phyloP scores from a whole-genome alignment of 2,113 vertebrate species.

The Illadopsis cleaveri region DNA sequence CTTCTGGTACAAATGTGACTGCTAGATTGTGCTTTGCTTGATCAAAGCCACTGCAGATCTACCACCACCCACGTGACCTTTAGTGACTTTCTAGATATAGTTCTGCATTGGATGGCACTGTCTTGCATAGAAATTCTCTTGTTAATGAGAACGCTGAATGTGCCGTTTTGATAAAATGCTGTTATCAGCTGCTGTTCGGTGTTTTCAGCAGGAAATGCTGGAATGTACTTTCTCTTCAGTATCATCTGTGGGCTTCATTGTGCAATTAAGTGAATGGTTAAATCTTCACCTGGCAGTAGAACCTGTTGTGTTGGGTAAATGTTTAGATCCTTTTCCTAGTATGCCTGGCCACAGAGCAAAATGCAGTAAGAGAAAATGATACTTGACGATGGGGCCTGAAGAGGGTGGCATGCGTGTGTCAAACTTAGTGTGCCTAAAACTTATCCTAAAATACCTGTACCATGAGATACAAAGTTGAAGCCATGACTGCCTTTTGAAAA shows the following conservation, averaged over 20 bases:
- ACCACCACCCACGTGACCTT: background rate
- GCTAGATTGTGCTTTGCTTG: background rate
- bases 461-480: background rate
- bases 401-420: background rate
- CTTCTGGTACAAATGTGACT: background rate
- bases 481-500: conserved; percentile 2
- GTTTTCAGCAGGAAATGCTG: conserved; percentile 25
- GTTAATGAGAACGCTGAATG: conserved; percentile 10
- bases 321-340: background rate
- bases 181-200: conserved; percentile 7
- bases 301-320: background rate
- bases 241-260: background rate
- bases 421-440: background rate
- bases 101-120: conserved; percentile 17
- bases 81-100: background rate
- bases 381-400: background rate
- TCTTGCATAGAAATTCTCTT: conserved; percentile 7
- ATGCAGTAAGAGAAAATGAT: background rate
- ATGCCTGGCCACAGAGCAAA: background rate
- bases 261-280: background rate
- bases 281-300: background rate
- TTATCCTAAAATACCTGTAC: background rate
- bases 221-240: background rate
- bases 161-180: conserved; percentile 32
- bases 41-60: background rate